These are phyloP conservation scores for Dicrostonyx torquatus DNA, from an alignment of 2,797 vertebrate species.

Conservation along the genomic window DNA sequence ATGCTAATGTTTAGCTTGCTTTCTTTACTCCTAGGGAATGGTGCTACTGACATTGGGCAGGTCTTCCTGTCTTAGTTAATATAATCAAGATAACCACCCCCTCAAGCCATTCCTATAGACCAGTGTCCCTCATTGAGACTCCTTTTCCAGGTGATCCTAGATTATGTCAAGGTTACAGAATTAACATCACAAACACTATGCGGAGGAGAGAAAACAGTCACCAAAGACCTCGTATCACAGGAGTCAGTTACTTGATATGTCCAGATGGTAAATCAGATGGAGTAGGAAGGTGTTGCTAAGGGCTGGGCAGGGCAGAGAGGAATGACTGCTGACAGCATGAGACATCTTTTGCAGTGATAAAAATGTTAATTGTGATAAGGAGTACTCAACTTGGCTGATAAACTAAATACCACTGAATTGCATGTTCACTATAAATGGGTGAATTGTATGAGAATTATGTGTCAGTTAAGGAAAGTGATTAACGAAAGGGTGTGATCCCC, in stretches of 20 bases:
- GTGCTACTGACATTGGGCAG: not conserved
- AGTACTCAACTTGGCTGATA: not conserved
- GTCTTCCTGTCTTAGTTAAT: not conserved
- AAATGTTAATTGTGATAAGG: not conserved
- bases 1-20: not conserved
- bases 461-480: conserved; percentile 19
- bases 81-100: not conserved
- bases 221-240: not conserved
- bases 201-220: conserved; percentile 39
- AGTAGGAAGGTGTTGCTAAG: not conserved
- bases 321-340: not conserved
- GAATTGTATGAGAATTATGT: not conserved
- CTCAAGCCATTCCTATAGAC: not conserved
- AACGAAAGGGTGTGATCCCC: conserved; percentile 8
- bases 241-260: conserved; percentile 18
- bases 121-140: not conserved
- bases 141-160: not conserved
- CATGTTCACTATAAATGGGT: not conserved
- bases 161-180: not conserved
- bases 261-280: not conserved
- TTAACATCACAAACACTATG: not conserved
- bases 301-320: not conserved
- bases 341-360: not conserved
- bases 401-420: not conserved
- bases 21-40: not conserved